Evolutionary conservation across 2,797 vertebrate species (phyloP), one percentile per base, ranked within the genome.

Genomic region (Sebastes dallii): DNA sequence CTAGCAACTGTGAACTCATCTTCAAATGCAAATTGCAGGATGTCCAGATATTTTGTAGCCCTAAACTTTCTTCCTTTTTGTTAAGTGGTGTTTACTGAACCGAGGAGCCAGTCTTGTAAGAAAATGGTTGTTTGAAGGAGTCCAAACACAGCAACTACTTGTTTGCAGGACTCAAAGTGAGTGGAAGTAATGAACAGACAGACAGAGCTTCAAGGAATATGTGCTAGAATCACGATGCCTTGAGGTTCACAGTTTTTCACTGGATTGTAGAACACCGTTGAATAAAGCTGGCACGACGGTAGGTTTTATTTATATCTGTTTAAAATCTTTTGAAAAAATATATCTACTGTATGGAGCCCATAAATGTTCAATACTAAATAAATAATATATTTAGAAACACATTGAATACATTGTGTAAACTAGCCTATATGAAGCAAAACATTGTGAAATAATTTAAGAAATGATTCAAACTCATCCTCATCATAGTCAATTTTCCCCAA

Each of bases 1-100:
- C 58, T 29, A 62, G 62, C 29, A 70, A 75, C 22, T 36, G 50
- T 66, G 56, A 54, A 71, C 25, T 79, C 60, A 69, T 80, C 42
- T 75, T 76, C 42, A 77, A 70, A 88, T 78, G 72, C 65, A 85
- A 87, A 89, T 78, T 60, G 60, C 54, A 55, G 71, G n/a, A 75
- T 55, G 75, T 78, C 73, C 36, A 84, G 34, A 79, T 34, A 74
- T 77, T n/a, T n/a, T n/a, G n/a, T 27, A 13, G 20, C 25, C 24
- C 14, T 13, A 69, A 80, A 76, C 14, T 52, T 78, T 66, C 61
- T n/a, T 7, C 34, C 6, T 61, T 69, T 62, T 56, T 16, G 10
- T 61, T 65, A 14, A 10, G 59, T 68, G 52, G 5, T 54, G 64
- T 78, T 70, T 55, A 60, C 46, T 72, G 62, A 76, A 66, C 52